Evolutionary conservation across 2,888 invertebrate genomes (phyloP), one percentile per base, ranked within the genome.

Genomic region (Acrocyrtus sp.): DNA sequence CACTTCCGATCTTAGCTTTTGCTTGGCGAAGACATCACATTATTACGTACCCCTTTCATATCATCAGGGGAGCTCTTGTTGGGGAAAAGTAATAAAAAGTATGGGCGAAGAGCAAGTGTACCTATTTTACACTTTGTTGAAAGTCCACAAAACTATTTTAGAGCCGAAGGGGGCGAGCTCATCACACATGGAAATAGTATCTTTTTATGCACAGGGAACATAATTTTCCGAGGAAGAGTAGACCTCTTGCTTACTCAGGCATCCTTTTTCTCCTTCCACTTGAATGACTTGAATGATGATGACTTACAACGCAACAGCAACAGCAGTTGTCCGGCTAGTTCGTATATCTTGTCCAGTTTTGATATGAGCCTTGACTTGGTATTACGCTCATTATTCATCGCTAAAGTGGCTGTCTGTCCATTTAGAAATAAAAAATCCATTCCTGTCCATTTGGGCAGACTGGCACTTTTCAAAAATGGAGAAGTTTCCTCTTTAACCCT

Each of bases 101-200:
- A 43, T 58, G 27, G 26, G 27, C 29, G n/a, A 48, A 47, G 26
- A 58, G 17, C 10, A 45, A 45, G n/a, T n/a, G n/a, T n/a, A n/a
- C n/a, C n/a, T n/a, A 58, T 45, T 62, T 61, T 61, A 61, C 61
- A 61, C 61, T 61, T 63, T 53, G 63, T 62, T 62, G 50, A 39
- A n/a, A 62, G 62, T 43, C 22, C 17, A 53, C 53, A 53, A 57
- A 53, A 48, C 51, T 26, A 34, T 63, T n/a, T 45, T 53, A 12
- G 12, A 53, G 63, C 63, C 43, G 43, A 51, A 63, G 63, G 63
- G 63, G 63, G 63, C 27, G 53, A n/a, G n/a, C n/a, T n/a, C n/a
- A 41, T 41, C 53, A 27, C 53, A 63, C 26, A 27, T 34, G 34
- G 47, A 19, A 58, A 56, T 21, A 56, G 21, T 57, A n/a, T 1